Conservation (phyloP, 2,113 vertebrate species). For the Todiramphus chloris region DNA sequence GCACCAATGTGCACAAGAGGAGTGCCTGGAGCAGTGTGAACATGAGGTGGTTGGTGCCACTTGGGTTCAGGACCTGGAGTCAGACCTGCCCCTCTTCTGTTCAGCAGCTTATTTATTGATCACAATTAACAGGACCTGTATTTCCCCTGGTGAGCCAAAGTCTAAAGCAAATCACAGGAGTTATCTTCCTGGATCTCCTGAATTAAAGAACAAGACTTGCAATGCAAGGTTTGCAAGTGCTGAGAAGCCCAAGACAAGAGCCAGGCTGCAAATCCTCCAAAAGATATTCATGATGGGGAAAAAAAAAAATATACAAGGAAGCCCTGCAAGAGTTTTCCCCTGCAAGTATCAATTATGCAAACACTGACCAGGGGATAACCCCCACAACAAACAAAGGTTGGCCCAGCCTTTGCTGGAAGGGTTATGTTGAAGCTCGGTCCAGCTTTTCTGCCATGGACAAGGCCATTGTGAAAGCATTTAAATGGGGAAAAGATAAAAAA, state of each 20-base stretch:
- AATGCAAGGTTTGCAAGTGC: not conserved
- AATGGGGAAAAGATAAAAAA: not conserved
- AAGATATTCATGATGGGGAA: accelerated
- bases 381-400: not conserved
- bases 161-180: not conserved
- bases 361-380: not conserved
- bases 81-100: not conserved
- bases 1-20: not conserved
- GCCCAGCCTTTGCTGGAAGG: not conserved
- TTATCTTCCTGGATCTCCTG: not conserved
- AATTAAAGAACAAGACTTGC: not conserved
- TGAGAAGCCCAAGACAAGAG: not conserved
- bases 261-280: not conserved
- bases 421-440: accelerated
- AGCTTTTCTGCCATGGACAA: not conserved
- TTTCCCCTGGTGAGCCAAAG: not conserved
- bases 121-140: not conserved
- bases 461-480: not conserved
- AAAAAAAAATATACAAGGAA: not conserved
- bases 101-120: not conserved
- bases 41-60: not conserved
- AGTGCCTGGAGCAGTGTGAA: not conserved
- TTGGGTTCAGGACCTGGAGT: not conserved
- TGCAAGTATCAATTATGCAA: not conserved
- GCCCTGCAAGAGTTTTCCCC: not conserved